Percentiles rank a stretch among this genome's conserved stretches.
Evolutionary conservation across 2,888 invertebrate genomes (phyloP).

Genomic region (Brenthis hecate): DNA sequence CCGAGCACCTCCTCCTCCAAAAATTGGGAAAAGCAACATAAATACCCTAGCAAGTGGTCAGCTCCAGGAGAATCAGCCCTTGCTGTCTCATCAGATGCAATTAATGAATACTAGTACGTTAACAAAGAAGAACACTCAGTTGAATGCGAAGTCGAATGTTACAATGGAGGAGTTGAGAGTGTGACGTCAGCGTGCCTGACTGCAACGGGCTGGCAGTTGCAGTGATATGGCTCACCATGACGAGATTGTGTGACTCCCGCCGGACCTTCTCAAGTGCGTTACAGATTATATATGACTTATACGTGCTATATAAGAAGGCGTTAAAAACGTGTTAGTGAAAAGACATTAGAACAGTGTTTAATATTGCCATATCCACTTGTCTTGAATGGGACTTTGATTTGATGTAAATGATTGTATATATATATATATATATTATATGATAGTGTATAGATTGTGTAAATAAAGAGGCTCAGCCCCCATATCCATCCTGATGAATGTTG

Average conservation of each 20-base stretch:
- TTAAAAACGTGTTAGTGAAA: conserved; percentile 34
- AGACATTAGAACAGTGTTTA: conserved; percentile 32
- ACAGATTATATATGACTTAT: conserved; percentile 67
- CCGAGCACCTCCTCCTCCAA: conserved; percentile 89
- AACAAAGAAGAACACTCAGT: conserved; percentile 88
- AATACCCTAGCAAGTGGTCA: conserved; percentile 83
- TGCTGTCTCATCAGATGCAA: conserved; percentile 89
- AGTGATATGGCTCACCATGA: conserved; percentile 76
- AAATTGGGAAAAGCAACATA: conserved; percentile 84
- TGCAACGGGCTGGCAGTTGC: conserved; percentile 81
- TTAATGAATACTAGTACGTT: conserved; percentile 89
- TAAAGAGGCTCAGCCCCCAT: conserved; percentile 68
- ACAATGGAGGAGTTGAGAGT: conserved; percentile 92
- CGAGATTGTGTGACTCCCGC: conserved; percentile 80
- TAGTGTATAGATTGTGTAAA: conserved; percentile 51
- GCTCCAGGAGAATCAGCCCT: conserved; percentile 85
- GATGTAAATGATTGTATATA: conserved; percentile 68
- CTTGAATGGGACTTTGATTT: conserved; percentile 47
- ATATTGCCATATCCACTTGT: conserved; percentile 19
- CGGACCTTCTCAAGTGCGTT: conserved; percentile 78
- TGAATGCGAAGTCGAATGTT: conserved; percentile 83
- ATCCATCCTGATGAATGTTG: conserved; percentile 65
- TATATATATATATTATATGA: conserved; percentile 44
- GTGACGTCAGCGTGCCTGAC: conserved; percentile 87
- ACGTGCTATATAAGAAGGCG: conserved; percentile 42